These are phyloP conservation scores for Sus cebifrons DNA, from an alignment of 2,797 vertebrate genomes.

Conservation along the genomic window DNA sequence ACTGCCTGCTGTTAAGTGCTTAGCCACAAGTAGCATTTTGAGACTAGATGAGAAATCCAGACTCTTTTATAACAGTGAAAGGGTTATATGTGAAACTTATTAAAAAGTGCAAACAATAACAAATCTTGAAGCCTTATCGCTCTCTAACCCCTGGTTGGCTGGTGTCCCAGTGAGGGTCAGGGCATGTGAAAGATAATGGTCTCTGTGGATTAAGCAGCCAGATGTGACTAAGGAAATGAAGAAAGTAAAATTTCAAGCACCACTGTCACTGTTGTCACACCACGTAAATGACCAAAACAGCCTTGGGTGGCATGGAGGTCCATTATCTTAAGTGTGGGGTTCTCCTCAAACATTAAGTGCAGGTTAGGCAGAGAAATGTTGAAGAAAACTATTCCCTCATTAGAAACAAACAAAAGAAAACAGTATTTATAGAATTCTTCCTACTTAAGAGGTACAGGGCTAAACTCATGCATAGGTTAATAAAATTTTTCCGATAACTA, in stretches of 20 bases:
- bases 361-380: not conserved
- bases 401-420: not conserved
- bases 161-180: not conserved
- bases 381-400: not conserved
- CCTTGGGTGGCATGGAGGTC: not conserved
- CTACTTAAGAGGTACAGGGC: not conserved
- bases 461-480: not conserved
- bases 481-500: not conserved
- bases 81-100: constrained; percentile 47
- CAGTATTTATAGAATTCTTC: not conserved
- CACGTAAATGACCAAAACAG: not conserved
- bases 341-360: constrained; percentile 24
- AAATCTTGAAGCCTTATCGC: not conserved
- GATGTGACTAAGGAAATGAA: not conserved
- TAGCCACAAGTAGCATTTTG: constrained; percentile 40
- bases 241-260: not conserved
- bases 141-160: not conserved
- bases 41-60: constrained; percentile 33
- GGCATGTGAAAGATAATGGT: not conserved
- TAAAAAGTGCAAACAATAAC: constrained; percentile 38
- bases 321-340: not conserved
- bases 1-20: not conserved
- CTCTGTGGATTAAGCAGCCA: not conserved
- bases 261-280: not conserved
- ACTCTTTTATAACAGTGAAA: not conserved